Conservation (phyloP, 2,888 invertebrate species). For the Dolichopus griseipennis region DNA sequence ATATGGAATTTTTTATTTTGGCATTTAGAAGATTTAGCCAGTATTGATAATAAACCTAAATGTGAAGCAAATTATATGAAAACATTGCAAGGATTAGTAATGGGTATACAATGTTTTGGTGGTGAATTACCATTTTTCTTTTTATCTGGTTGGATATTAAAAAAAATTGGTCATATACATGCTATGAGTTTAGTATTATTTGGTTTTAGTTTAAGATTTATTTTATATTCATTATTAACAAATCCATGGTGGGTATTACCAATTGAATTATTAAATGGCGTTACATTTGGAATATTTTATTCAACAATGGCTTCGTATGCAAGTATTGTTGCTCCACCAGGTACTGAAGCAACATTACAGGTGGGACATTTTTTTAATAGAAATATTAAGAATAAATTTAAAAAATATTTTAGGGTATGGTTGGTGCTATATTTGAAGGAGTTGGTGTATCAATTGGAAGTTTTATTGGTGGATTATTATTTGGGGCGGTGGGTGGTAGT, state of each 20-base stretch:
- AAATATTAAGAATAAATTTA: conserved; percentile 13
- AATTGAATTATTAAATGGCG: conserved; percentile 76
- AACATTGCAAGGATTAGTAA: conserved; percentile 63
- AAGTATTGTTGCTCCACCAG: conserved; percentile 70
- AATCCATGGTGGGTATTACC: conserved; percentile 80
- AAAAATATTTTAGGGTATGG: conserved; percentile 58
- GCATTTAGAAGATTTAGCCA: conserved; percentile 66
- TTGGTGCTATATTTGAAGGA: conserved; percentile 81
- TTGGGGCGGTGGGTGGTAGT: conserved; percentile 55
- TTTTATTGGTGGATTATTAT: conserved; percentile 64
- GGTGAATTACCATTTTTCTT: conserved; percentile 85
- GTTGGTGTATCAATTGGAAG: conserved; percentile 74
- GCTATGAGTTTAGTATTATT: conserved; percentile 76
- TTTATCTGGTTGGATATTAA: conserved; percentile 65
- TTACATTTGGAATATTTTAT: conserved; percentile 82
- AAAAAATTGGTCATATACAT: conserved; percentile 69
- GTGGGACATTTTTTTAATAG: conserved; percentile 38
- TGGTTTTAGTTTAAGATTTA: conserved; percentile 69
- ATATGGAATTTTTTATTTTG: conserved; percentile 85
- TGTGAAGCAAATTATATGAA: conserved; percentile 54
- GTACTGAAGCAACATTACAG: conserved; percentile 80
- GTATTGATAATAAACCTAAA: conserved; percentile 29
- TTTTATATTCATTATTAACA: conserved; percentile 67
- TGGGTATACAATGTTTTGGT: conserved; percentile 69
- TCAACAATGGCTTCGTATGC: conserved; percentile 85